These are phyloP conservation scores for Diaperis boleti DNA, from an alignment of 2,888 invertebrate genomes.

Conservation along the genomic window DNA sequence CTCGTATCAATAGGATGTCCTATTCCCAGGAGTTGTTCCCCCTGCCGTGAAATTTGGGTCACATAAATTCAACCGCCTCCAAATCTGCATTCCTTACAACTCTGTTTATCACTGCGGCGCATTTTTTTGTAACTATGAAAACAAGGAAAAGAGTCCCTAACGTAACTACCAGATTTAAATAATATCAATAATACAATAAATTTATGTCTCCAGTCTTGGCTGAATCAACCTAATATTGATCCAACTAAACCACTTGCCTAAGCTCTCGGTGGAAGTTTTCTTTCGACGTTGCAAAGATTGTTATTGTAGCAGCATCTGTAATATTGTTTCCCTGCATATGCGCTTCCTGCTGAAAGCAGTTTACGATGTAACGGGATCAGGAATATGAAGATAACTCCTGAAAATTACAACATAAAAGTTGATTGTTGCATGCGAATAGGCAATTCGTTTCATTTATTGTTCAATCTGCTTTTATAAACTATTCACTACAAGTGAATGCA, in stretches of 20 bases:
- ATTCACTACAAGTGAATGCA: constrained; percentile 10
- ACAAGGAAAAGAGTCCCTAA: too few species aligned
- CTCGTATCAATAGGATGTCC: too few species aligned
- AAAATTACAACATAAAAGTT: constrained; percentile 24
- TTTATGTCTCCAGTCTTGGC: neutral
- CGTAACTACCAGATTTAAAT: too few species aligned
- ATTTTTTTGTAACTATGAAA: too few species aligned
- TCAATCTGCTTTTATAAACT: constrained; percentile 10
- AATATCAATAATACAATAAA: neutral
- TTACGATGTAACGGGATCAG: neutral
- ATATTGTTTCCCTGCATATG: constrained; percentile 2
- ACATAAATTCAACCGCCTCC: too few species aligned
- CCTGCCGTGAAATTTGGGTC: too few species aligned
- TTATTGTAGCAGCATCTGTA: neutral
- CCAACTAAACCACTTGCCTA: neutral
- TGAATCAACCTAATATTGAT: neutral
- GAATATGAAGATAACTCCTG: neutral
- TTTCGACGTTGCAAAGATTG: neutral
- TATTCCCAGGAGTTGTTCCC: too few species aligned
- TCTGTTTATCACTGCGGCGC: too few species aligned
- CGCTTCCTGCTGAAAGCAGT: constrained; percentile 1
- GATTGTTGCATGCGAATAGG: constrained; percentile 17
- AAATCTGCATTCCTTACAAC: too few species aligned
- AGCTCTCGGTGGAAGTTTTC: neutral
- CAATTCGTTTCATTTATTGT: constrained; percentile 16